Evolutionary conservation across 2,888 invertebrate species (phyloP), one percentile per base, ranked within the genome.

Genomic region (Microchrysa polita): DNA sequence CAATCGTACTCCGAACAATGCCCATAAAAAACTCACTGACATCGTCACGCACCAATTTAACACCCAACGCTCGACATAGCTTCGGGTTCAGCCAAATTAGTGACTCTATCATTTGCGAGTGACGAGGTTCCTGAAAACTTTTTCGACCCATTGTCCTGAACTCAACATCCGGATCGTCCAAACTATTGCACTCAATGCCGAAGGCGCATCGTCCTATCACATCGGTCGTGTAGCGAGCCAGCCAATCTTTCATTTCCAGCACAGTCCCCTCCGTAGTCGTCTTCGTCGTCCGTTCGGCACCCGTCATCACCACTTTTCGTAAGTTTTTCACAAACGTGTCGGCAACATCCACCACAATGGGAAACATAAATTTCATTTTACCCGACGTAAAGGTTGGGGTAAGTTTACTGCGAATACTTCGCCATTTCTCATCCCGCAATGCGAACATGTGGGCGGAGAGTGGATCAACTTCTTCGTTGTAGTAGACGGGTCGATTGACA

Each of bases 161-260:
- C 9, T 83, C 81, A 0, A 84, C 81, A 69, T 85, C 77, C 0
- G 83, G 82, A 77, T 86, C 79, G 2, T 81, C 79, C 57, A 86
- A 80, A 42, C 85, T 84, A 74, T 86, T 85, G 76, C 85, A 84
- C 18, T 86, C 83, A 9, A 87, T 79, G 0, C 87, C 87, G 77
- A 87, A 87, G 7, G 85, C 86, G 77, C 86, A 85, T 0, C 80
- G 81, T 5, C 86, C 86, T 59, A 88, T 87, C 0, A 87, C 86
- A 77, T 88, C 88, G 1, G 86, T 85, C 0, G 67, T 52, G 74
- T 81, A 85, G 16, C 82, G 80, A 0, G 82, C 81, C 23, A 81
- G 78, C 4, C 81, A 73, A 16, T 83, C 82, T 76, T 82, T 81
- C n/a, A 84, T 77, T 55, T 86, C 85, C 4, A 83, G 67, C 2